Evolutionary conservation across 2,888 invertebrate genomes (phyloP), one percentile per base, ranked within the genome.

Genomic region (Limnephilus marmoratus): DNA sequence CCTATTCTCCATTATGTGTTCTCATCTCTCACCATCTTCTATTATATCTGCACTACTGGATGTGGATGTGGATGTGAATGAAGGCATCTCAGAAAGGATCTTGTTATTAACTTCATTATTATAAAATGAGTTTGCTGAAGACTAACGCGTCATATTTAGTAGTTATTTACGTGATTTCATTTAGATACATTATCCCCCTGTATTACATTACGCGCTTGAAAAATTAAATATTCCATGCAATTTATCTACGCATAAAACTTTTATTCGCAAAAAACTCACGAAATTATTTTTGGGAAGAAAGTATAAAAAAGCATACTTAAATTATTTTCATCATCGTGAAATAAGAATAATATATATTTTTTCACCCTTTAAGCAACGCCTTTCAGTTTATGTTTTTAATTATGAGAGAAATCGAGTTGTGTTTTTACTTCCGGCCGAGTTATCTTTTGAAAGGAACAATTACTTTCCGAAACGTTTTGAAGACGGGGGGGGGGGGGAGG

Each of bases 381-480:
- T 68, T 68, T 83, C 5, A 37, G 83, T 83, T 83, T 83, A 83
- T 83, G 37, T 83, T 83, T 34, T 34, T 37, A 83, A 83, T 83
- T 83, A 83, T 83, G 18, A 37, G 15, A 34, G 34, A 83, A 83
- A 83, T 24, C 83, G 34, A 83, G 34, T 83, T 83, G 83, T 83
- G 24, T 83, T 87, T 53, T 53, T 31, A 29, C 87, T 53, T 87
- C 87, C 87, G 31, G 15, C 31, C 29, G 31, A 87, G 87, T 87
- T 87, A 49, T 87, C 31, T 31, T 31, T 87, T 87, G 49, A 87
- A 87, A 87, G 87, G 87, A 53, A 87, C 87, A 87, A 85, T 85
- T 34, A 85, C 37, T 85, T 34, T 85, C 41, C 68, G 68, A 85
- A 37, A 34, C 18, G 85, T 34, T 37, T 24, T 85, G 34, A 34